A percentile compares a stretch with the other conserved stretches of the same genome.
Evolutionary conservation across 2,113 vertebrate species (phyloP).

Genomic region (Phaethornis superciliosus): DNA sequence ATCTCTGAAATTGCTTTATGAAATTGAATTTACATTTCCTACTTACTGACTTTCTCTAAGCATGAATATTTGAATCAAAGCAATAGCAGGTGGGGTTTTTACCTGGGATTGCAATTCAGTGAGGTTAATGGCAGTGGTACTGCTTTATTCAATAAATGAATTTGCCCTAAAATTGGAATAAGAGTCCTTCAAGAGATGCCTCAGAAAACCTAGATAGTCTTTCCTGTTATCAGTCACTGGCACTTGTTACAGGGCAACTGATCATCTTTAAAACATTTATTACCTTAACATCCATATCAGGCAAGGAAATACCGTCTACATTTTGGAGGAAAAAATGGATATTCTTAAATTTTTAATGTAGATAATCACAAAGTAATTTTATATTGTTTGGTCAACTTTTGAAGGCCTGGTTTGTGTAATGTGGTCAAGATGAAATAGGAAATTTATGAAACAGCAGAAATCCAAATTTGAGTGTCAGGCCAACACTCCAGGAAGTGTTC

Average conservation of each 20-base stretch:
- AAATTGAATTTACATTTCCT: background rate
- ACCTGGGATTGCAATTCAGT: background rate
- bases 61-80: constrained; percentile 4
- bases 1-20: constrained; percentile 12
- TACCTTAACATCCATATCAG: fast-evolving
- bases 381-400: background rate
- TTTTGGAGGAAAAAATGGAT: background rate
- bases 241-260: background rate
- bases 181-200: background rate
- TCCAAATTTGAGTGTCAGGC: background rate
- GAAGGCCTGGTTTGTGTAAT: background rate
- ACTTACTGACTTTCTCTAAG: constrained; percentile 7
- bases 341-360: background rate
- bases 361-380: background rate
- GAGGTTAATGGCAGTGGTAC: background rate
- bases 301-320: background rate
- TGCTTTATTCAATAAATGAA: background rate
- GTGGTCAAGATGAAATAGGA: background rate
- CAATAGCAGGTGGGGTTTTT: background rate
- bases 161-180: constrained; percentile 5
- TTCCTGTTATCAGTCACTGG: background rate
- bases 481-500: background rate
- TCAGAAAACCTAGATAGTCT: background rate
- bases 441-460: background rate
- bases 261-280: background rate